Evolutionary conservation across 64 coral and sea anemone genomes (phyloP).

Genomic region (Pocillopora damicornis): DNA sequence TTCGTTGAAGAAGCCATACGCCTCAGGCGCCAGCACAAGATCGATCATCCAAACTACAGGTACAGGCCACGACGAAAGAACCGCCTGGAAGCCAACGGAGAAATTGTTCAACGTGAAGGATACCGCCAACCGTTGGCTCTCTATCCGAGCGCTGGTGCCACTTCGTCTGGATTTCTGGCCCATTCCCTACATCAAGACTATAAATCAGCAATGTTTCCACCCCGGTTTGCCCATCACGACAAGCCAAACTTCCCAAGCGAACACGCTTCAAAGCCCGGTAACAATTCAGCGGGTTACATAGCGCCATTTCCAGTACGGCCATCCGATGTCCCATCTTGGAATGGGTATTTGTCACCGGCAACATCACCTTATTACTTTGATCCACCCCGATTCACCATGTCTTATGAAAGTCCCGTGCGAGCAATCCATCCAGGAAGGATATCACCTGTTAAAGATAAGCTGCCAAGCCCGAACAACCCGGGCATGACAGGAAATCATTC

Average conservation of each 20-base stretch:
- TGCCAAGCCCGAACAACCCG: background rate
- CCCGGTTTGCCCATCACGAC: slow-evolving; percentile 2
- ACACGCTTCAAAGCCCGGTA: background rate
- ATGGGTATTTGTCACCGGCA: slow-evolving; percentile 14
- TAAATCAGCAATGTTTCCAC: slow-evolving; percentile 17
- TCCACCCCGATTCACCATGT: background rate
- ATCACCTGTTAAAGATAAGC: slow-evolving; percentile 12
- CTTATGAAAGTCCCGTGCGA: slow-evolving; percentile 14
- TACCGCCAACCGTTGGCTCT: slow-evolving; percentile 48
- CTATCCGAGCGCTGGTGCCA: slow-evolving; percentile 41
- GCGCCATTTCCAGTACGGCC: slow-evolving; percentile 14
- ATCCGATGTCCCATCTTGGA: slow-evolving; percentile 29
- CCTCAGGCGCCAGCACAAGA: slow-evolving; percentile 77
- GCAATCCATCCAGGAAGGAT: slow-evolving; percentile 27
- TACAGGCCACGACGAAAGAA: slow-evolving; percentile 84
- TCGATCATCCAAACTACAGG: slow-evolving; percentile 82
- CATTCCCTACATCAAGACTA: slow-evolving; percentile 23
- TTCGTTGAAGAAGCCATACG: slow-evolving; percentile 75
- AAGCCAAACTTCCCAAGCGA: slow-evolving; percentile 8
- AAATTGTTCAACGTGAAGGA: slow-evolving; percentile 44
- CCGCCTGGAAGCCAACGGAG: slow-evolving; percentile 37
- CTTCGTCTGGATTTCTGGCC: slow-evolving; percentile 22
- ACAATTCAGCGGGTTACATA: slow-evolving; percentile 11
- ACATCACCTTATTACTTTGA: slow-evolving; percentile 28
- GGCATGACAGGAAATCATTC: background rate